phyloP scores from a whole-genome alignment of 2,113 vertebrate genomes.

The Hydropotes inermis region DNA sequence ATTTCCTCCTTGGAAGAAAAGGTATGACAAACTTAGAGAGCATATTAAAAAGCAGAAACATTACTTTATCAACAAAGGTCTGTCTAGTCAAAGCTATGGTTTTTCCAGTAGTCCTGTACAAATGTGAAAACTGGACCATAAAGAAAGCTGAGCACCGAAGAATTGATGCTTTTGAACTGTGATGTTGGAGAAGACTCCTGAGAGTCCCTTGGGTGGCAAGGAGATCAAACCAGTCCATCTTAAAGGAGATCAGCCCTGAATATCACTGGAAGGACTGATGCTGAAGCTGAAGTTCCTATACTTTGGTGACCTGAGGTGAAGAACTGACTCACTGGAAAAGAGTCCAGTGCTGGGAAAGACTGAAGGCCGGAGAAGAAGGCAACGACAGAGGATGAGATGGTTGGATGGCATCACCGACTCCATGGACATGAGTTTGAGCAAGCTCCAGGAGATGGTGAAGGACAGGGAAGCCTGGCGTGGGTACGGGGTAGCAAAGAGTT shows the following conservation, averaged over 20 bases:
- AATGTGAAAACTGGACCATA: background rate
- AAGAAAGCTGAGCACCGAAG: background rate
- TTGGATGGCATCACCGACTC: background rate
- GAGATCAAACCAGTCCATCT: background rate
- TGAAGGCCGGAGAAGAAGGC: background rate
- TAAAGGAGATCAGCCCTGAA: background rate
- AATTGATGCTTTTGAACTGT: background rate
- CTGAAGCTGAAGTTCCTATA: background rate
- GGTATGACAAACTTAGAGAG: background rate
- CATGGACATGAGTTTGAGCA: background rate
- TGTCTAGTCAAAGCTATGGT: background rate
- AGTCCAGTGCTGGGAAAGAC: background rate
- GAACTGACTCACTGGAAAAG: background rate
- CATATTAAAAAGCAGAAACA: background rate
- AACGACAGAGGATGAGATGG: accelerated
- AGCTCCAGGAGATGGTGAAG: background rate
- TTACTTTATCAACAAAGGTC: background rate
- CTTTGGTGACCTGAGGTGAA: background rate
- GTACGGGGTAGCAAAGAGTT: background rate
- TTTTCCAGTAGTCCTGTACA: background rate
- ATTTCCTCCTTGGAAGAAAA: background rate
- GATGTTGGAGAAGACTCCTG: background rate
- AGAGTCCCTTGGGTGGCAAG: background rate
- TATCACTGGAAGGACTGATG: background rate
- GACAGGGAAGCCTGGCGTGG: background rate